Percentiles rank a stretch among this genome's conserved stretches.
phyloP scores from a whole-genome alignment of 2,797 vertebrate genomes.

The Acanthis flammea region DNA sequence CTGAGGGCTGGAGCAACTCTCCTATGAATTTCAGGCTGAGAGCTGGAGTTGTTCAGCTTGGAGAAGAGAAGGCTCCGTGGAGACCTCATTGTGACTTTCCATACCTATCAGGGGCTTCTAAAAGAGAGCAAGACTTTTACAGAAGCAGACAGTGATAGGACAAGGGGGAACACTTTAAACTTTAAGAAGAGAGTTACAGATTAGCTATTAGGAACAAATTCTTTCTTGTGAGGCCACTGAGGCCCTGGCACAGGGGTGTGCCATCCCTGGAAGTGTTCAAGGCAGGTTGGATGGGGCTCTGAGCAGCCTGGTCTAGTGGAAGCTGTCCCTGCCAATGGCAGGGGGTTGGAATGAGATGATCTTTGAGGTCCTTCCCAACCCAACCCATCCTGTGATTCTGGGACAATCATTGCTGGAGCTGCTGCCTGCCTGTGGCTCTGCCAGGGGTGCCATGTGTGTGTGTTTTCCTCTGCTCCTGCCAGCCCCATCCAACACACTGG shows the following conservation, averaged over 20 bases:
- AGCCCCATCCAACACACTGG: neutral
- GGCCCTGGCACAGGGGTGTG: neutral
- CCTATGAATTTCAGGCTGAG: rapidly evolving
- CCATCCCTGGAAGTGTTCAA: neutral
- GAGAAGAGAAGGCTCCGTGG: rapidly evolving
- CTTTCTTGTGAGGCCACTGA: neutral
- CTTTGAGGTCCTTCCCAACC: neutral
- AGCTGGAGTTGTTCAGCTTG: neutral
- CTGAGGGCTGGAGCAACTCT: neutral
- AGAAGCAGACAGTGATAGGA: neutral
- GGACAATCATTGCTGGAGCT: neutral
- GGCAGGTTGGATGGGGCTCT: neutral
- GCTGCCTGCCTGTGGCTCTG: neutral
- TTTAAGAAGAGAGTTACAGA: neutral
- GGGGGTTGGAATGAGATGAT: rapidly evolving
- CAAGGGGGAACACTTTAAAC: neutral
- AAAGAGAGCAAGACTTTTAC: neutral
- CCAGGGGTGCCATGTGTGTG: neutral
- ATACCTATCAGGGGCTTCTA: neutral
- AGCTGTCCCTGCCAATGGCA: neutral
- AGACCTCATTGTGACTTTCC: neutral
- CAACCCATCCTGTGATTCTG: neutral
- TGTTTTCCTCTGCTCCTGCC: neutral
- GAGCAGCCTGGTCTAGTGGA: neutral
- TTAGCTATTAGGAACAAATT: neutral